Evolutionary conservation across 92 coral and sea anemone genomes (phyloP), one percentile per base, ranked within the genome.

Genomic region (Actinernus sp.): DNA sequence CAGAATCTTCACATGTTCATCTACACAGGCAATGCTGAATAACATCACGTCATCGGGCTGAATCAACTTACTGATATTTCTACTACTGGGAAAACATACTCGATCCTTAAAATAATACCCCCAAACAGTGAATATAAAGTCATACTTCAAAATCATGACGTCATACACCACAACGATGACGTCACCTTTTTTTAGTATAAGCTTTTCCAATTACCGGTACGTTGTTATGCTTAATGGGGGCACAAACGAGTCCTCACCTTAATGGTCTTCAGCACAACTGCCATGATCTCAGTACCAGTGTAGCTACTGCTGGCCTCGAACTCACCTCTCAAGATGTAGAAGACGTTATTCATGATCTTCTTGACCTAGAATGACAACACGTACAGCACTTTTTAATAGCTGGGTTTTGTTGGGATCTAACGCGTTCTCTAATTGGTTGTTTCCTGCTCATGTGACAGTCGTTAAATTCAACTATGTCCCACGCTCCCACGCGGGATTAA

Each of bases 311-410:
- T 83, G 2, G 83, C 79, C 33, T 61, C 87, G 46, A 94, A 91
- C 57, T 94, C 98, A 49, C 73, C 88, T 27, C 78, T 83, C 20
- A 94, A 77, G 77, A 83, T 86, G 79, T 87, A 76, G 46, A 79
- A 94, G 61, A 94, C 89, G 46, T 65, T 83, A 71, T 87, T 94
- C 98, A 94, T 94, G 26, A 94, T 94, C 49, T 87, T 84, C 45
- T 94, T 94, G 25, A 93, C 93, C 98, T 93, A 44, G 20, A 78
- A 55, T 34, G 14, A 26, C 13, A 53, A 36, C n/a, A n/a, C n/a
- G n/a, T n/a, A n/a, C n/a, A n/a, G n/a, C n/a, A n/a, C n/a, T n/a
- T n/a, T n/a, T n/a, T n/a, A n/a, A n/a, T n/a, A n/a, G n/a, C n/a
- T n/a, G n/a, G n/a, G n/a, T n/a, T n/a, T n/a, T n/a, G n/a, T n/a